Percentiles rank a stretch among this genome's conserved stretches.
These are phyloP conservation scores for Acromyrmex heyeri DNA, from an alignment of 1,140 invertebrate genomes.

Conservation along the genomic window DNA sequence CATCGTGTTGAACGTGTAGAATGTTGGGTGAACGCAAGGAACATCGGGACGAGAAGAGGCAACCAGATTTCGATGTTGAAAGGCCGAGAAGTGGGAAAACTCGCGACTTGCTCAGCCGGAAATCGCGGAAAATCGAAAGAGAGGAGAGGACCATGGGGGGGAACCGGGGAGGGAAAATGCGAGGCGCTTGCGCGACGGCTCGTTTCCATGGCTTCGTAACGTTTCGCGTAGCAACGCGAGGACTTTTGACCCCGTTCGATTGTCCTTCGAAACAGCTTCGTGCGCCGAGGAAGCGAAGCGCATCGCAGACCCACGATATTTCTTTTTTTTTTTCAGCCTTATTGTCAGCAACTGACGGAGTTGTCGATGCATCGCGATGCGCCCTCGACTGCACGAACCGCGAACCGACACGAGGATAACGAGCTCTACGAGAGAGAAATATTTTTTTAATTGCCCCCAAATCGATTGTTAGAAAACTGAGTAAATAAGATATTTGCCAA, in stretches of 20 bases:
- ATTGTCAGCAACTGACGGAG: conserved; percentile 29
- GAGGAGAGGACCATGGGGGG: conserved; percentile 26
- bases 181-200: conserved; percentile 76
- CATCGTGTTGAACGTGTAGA: neutral
- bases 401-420: conserved; percentile 6
- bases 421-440: neutral
- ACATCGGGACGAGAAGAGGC: neutral
- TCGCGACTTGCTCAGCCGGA: conserved; percentile 51
- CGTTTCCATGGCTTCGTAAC: conserved; percentile 78
- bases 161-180: conserved; percentile 64
- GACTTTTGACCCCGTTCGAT: conserved; percentile 81
- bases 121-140: conserved; percentile 43
- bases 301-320: conserved; percentile 49
- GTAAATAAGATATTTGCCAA: neutral
- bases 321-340: conserved; percentile 18
- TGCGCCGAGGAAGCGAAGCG: conserved; percentile 69
- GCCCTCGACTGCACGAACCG: conserved; percentile 15
- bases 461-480: neutral
- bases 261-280: conserved; percentile 77
- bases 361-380: conserved; percentile 45
- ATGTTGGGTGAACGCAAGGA: neutral
- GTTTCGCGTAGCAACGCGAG: conserved; percentile 80
- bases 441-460: conserved; percentile 16
- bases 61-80: conserved; percentile 1
- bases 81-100: conserved; percentile 64